Conservation (phyloP, 2,113 vertebrate species). For the Dicentrarchus labrax region DNA sequence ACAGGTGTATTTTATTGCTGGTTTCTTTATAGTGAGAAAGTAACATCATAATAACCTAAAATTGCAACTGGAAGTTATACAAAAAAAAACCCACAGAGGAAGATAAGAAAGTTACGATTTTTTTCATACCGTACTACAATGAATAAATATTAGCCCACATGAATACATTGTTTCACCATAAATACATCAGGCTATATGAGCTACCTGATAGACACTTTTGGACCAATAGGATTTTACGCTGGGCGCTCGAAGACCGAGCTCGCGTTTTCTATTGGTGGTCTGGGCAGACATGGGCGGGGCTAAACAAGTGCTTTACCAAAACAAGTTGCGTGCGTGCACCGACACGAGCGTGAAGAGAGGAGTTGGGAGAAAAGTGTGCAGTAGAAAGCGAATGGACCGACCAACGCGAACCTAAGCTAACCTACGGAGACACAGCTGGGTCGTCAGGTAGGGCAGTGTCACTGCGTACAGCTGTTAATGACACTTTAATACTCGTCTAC, state of each 20-base stretch:
- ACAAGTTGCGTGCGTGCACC: slow-evolving; percentile 58
- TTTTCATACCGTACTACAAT: not conserved
- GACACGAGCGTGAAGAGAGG: slow-evolving; percentile 27
- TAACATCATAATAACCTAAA: not conserved
- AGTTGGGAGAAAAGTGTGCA: not conserved
- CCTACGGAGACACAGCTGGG: slow-evolving; percentile 15
- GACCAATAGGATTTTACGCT: slow-evolving; percentile 43
- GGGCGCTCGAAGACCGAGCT: accelerated
- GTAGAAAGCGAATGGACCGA: slow-evolving; percentile 49
- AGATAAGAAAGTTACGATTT: not conserved
- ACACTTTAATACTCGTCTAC: not conserved
- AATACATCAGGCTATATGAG: not conserved
- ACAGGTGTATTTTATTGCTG: slow-evolving; percentile 53
- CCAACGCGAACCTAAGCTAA: not conserved
- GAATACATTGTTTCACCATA: not conserved
- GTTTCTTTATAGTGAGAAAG: not conserved
- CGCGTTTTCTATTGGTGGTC: slow-evolving; percentile 51
- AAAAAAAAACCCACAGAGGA: not conserved
- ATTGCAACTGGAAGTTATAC: not conserved
- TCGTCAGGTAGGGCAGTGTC: slow-evolving; percentile 58
- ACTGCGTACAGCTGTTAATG: not conserved
- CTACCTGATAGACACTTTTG: not conserved
- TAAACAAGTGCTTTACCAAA: slow-evolving; percentile 56
- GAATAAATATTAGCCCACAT: not conserved
- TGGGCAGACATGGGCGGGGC: slow-evolving; percentile 42